phyloP scores from a whole-genome alignment of 2,888 invertebrate species.

The Diaphora mendica region DNA sequence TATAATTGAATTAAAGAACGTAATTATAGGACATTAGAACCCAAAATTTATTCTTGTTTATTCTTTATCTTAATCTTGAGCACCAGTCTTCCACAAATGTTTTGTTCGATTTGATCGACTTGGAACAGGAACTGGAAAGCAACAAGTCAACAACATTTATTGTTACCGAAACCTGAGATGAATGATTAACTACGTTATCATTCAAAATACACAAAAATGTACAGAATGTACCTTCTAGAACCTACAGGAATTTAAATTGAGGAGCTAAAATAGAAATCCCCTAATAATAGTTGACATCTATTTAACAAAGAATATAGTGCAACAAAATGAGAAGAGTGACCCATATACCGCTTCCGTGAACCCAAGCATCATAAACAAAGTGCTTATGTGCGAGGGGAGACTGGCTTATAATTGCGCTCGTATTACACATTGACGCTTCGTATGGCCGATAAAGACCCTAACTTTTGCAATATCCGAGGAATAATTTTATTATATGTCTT shows the following conservation, averaged over 20 bases:
- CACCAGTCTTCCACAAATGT: background rate
- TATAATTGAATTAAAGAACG: background rate
- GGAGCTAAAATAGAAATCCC: constrained; percentile 22
- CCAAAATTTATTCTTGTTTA: background rate
- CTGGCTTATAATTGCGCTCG: constrained; percentile 39
- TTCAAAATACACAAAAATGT: background rate
- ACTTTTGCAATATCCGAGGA: constrained; percentile 20
- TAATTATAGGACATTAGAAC: background rate
- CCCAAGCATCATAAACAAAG: constrained; percentile 46
- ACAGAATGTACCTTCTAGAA: background rate
- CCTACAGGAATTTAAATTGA: constrained; percentile 6
- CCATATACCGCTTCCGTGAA: constrained; percentile 50
- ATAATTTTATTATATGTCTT: constrained; percentile 17
- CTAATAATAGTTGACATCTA: constrained; percentile 33
- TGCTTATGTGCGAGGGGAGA: constrained; percentile 33
- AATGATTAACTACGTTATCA: background rate
- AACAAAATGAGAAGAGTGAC: constrained; percentile 51
- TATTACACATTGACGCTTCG: constrained; percentile 34
- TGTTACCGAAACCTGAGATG: background rate
- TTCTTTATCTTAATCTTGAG: background rate
- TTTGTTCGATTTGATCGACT: background rate
- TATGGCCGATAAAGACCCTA: constrained; percentile 23
- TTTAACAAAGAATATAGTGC: constrained; percentile 27
- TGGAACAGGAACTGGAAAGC: background rate
- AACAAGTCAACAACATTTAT: background rate